Percentiles rank a stretch among this genome's conserved stretches.
Evolutionary conservation across 2,113 vertebrate genomes (phyloP).

Genomic region (Sphyrna mokarran): DNA sequence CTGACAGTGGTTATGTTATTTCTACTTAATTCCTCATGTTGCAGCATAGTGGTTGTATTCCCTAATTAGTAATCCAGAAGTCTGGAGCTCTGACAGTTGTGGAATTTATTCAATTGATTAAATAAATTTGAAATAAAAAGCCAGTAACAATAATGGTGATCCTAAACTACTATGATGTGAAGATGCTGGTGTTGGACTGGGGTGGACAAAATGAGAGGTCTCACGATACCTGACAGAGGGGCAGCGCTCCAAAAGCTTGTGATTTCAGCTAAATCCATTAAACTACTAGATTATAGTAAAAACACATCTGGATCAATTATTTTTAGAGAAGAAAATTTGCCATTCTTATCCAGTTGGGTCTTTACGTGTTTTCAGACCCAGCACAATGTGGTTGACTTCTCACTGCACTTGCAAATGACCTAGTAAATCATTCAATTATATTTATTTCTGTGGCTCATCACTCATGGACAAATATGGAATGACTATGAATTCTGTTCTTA

Average conservation of each 20-base stretch:
- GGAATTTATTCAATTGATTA: neutral
- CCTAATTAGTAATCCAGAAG: neutral
- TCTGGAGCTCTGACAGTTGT: neutral
- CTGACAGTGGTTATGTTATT: neutral
- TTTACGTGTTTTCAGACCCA: neutral
- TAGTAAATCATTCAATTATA: too few relatives aligned
- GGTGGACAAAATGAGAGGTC: too few relatives aligned
- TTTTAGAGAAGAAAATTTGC: neutral
- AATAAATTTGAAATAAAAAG: neutral
- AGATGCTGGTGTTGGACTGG: too few relatives aligned
- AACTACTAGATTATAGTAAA: neutral
- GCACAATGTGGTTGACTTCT: neutral
- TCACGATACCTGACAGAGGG: too few relatives aligned
- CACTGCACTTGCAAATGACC: too few relatives aligned
- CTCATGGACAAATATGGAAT: too few relatives aligned
- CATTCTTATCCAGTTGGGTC: neutral
- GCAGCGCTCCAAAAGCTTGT: too few relatives aligned
- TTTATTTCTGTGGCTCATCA: too few relatives aligned
- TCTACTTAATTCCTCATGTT: neutral
- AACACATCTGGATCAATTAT: neutral
- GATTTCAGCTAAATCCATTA: too few relatives aligned
- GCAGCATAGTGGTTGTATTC: neutral
- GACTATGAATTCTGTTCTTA: too few relatives aligned
- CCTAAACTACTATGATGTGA: too few relatives aligned
- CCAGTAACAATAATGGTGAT: neutral